These are phyloP conservation scores for Xanthorhoe designata DNA, from an alignment of 2,888 invertebrate genomes.

Conservation along the genomic window DNA sequence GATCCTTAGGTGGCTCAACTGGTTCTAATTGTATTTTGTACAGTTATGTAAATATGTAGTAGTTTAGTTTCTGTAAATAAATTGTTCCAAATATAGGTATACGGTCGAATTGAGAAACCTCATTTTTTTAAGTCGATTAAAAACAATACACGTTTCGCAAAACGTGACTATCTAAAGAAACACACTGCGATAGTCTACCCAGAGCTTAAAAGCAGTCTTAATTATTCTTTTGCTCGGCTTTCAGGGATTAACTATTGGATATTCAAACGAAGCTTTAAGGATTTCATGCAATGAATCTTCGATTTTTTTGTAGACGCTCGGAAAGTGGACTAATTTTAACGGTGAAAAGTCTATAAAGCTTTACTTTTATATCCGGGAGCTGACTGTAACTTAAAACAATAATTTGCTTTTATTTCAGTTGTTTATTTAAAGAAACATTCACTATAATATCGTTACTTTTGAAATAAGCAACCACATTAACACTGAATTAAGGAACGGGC, in stretches of 20 bases:
- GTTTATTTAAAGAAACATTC: no score
- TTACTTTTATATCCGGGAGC: neutral
- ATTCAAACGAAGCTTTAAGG: conserved; percentile 37
- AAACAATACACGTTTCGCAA: neutral
- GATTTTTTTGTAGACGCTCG: conserved; percentile 22
- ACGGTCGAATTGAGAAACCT: no score
- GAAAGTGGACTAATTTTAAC: conserved; percentile 22
- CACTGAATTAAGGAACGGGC: no score
- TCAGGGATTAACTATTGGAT: conserved; percentile 57
- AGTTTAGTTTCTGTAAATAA: no score
- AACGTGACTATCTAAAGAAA: neutral
- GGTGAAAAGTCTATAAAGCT: conserved; percentile 1
- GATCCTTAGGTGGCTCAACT: no score
- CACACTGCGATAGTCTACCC: neutral
- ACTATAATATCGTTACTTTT: no score
- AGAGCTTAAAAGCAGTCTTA: conserved; percentile 63
- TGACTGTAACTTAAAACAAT: neutral
- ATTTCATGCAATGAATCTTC: conserved; percentile 30
- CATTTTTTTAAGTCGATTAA: no score
- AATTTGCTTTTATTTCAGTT: neutral
- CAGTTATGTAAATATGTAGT: no score
- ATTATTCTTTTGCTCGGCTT: conserved; percentile 68
- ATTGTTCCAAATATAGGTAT: no score
- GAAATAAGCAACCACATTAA: no score
- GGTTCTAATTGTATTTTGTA: no score